Base-by-base conservation (phyloP, 1,140 invertebrate genomes). In the Popillia japonica region DNA sequence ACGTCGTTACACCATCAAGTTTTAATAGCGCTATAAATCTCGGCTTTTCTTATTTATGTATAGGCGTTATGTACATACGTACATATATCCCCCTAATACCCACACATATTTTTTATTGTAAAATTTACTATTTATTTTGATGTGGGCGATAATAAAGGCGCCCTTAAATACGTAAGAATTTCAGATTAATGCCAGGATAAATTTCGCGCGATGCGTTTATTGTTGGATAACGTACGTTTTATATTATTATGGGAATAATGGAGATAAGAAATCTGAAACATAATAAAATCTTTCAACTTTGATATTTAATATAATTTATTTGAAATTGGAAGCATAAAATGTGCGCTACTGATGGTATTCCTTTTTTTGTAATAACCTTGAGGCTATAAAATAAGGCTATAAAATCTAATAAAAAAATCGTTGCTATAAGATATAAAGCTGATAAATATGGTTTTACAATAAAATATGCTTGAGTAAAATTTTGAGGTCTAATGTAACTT, bases 11-110 rank as follows among this genome's bases (percentile, higher is more conserved):
- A n/a, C 48, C 48, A n/a, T 55, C 48, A 17, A 55, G 48, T 17
- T 55, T 55, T 55, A 55, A 55, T 55, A 55, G 48, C 11, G 17
- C 48, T 55, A 55, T 55, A 55, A 55, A 55, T 55, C 17, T 55
- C 14, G 48, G 48, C 11, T 6, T 17, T 55, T 55, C 17, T 55
- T 55, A 55, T 55, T 55, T 55, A 55, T 55, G 48, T 17, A 34
- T 34, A 34, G 48, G 14, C 14, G 48, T n/a, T 55, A 55, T 55
- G 17, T n/a, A 17, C 48, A n/a, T 55, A 55, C 14, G 14, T n/a
- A 48, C 44, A n/a, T 48, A 48, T 48, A 55, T n/a, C 48, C 48
- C 6, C 14, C 17, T 17, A 7, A 55, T 14, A 55, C 48, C 48
- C 6, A 17, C 17, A 55, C 2, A 55, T 14, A 55, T 17, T 55